A percentile compares a stretch with the other conserved stretches of the same genome.
These are phyloP conservation scores for Sternotherus odoratus DNA, from an alignment of 2,797 vertebrate species.

Conservation along the genomic window DNA sequence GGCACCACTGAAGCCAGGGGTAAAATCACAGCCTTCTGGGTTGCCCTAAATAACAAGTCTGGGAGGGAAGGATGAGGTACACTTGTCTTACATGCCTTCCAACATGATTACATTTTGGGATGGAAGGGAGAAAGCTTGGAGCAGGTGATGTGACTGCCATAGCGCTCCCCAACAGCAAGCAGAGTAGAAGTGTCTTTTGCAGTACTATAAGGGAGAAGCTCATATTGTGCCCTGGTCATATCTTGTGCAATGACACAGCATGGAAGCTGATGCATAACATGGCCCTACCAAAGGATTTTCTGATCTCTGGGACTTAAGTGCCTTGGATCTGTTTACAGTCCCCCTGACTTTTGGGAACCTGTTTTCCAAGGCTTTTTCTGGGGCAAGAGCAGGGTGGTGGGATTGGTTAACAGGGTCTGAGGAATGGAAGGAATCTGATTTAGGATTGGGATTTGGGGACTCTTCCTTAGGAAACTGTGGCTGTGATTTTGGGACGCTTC, in stretches of 20 bases:
- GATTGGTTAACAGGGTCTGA: too few species aligned
- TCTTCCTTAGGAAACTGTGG: too few species aligned
- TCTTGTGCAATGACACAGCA: background rate
- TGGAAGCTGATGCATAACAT: background rate
- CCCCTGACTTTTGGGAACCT: too few species aligned
- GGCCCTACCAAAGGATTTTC: background rate
- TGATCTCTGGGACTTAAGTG: background rate
- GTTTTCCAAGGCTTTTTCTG: background rate
- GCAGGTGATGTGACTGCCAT: background rate
- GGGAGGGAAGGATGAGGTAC: conserved; percentile 19
- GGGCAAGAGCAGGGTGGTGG: background rate
- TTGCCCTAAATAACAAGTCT: background rate
- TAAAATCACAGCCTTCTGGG: background rate
- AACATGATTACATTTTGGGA: conserved; percentile 23
- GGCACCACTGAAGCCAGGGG: rapidly evolving
- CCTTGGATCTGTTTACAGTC: background rate
- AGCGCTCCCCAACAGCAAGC: conserved; percentile 11
- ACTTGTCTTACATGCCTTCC: background rate
- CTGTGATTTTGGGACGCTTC: background rate
- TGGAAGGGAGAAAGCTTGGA: conserved; percentile 17
- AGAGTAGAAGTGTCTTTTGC: background rate
- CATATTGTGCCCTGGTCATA: background rate
- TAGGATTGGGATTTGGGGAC: background rate
- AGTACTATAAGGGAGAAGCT: background rate
- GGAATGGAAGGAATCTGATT: too few species aligned